Base-by-base conservation (phyloP, 53 echinoderm and acorn worm species). In the Luidia sarsii region DNA sequence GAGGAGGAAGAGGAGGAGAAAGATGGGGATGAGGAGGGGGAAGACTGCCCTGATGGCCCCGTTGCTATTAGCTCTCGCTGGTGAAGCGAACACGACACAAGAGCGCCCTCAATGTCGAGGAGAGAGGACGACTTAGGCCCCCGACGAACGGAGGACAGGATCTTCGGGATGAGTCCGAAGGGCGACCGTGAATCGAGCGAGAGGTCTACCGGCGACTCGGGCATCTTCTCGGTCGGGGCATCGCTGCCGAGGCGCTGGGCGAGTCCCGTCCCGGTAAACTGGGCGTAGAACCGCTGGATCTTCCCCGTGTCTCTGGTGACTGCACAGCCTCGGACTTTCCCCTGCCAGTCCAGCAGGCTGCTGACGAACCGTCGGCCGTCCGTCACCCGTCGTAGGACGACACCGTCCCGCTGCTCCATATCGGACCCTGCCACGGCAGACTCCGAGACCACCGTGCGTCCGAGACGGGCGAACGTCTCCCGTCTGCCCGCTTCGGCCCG, bases 401-500 rank as follows among this genome's bases (percentile, higher is more conserved):
- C 67, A 45, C 43, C 46, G 41, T 66, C 0, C 13, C 39, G 72
- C 16, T 25, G 72, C 6, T n/a, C n/a, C n/a, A n/a, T n/a, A 22
- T 52, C 56, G 23, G 39, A 72, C 37, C 55, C 71, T 2, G 24
- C 56, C 55, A 36, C 38, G 39, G 57, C 38, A 25, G 57, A 38
- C 30, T 72, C 55, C 7, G 57, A 20, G 72, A 39, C 72, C n/a
- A n/a, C n/a, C n/a, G n/a, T n/a, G n/a, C n/a, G n/a, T n/a, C n/a
- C n/a, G n/a, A n/a, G n/a, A n/a, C n/a, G n/a, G n/a, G n/a, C n/a
- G n/a, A n/a, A n/a, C n/a, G n/a, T n/a, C n/a, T n/a, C n/a, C n/a
- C n/a, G n/a, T n/a, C n/a, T n/a, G n/a, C n/a, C n/a, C n/a, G n/a
- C n/a, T n/a, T n/a, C n/a, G n/a, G n/a, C n/a, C n/a, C n/a, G n/a